phyloP scores from a whole-genome alignment of 2,797 vertebrate genomes.

The Pantherophis vulpinus region DNA sequence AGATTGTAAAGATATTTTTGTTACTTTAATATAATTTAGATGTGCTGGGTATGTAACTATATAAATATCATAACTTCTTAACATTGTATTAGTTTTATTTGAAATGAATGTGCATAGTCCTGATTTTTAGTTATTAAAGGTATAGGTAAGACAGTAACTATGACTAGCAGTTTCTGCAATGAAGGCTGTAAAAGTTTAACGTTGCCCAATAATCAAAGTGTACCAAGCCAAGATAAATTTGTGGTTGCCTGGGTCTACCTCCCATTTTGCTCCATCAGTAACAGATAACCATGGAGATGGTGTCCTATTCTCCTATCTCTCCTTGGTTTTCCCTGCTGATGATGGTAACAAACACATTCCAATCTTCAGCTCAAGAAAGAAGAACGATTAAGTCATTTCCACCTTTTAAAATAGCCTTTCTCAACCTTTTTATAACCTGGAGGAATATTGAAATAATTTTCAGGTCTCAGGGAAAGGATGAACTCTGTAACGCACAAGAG shows the following conservation, averaged over 20 bases:
- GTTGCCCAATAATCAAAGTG: not conserved
- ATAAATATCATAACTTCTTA: too few relatives aligned
- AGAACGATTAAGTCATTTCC: not conserved
- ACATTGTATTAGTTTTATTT: too few relatives aligned
- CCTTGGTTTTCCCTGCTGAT: not conserved
- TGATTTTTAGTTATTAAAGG: not conserved
- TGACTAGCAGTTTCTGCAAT: not conserved
- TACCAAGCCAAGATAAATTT: not conserved
- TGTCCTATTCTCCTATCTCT: not conserved
- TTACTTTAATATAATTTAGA: too few relatives aligned
- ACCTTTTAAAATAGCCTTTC: not conserved
- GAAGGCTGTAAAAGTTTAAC: not conserved
- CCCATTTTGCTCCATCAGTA: not conserved
- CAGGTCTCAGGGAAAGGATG: not conserved
- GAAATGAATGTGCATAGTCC: not conserved
- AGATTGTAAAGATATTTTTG: too few relatives aligned
- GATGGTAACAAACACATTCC: not conserved
- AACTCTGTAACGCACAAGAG: too few relatives aligned
- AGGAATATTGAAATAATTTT: not conserved
- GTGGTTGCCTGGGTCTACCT: not conserved
- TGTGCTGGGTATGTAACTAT: too few relatives aligned
- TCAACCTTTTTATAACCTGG: not conserved
- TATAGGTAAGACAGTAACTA: not conserved
- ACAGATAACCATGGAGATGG: not conserved
- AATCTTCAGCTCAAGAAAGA: not conserved